These are phyloP conservation scores for Campoplex capitator DNA, from an alignment of 2,888 invertebrate species.

Conservation along the genomic window DNA sequence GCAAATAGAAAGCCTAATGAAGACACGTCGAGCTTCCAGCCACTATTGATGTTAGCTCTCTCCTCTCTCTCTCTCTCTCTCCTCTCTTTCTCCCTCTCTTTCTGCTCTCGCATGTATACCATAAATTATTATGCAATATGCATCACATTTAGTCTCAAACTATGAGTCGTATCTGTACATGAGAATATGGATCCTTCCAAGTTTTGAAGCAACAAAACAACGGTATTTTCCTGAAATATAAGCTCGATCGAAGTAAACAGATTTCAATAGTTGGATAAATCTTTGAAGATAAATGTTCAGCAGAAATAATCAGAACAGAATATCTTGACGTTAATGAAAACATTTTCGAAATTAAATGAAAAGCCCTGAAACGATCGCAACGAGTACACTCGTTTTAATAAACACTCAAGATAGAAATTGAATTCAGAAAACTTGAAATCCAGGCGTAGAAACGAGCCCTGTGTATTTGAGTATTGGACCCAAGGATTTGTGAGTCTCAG, in stretches of 20 bases:
- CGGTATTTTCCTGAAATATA: background rate
- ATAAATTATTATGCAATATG: constrained; percentile 5
- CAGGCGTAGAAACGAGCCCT: background rate
- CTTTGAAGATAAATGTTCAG: background rate
- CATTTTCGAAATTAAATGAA: background rate
- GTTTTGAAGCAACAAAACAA: background rate
- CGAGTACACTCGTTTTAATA: background rate
- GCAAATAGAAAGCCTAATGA: constrained; percentile 61
- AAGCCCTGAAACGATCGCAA: background rate
- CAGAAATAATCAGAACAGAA: background rate
- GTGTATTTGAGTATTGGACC: constrained; percentile 16
- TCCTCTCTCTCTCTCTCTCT: background rate
- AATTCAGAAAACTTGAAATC: too few relatives aligned
- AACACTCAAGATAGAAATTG: background rate
- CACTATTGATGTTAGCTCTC: constrained; percentile 36
- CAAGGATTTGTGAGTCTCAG: constrained; percentile 44
- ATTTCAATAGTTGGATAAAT: background rate
- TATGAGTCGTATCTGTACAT: background rate
- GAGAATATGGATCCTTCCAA: background rate
- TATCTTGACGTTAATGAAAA: too few relatives aligned
- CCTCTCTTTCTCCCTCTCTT: background rate
- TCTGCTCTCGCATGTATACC: background rate
- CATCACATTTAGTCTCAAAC: background rate
- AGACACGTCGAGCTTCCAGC: constrained; percentile 38
- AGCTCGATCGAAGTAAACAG: background rate